Evolutionary conservation across 2,888 invertebrate species (phyloP).

Genomic region (Morpho deidamia): DNA sequence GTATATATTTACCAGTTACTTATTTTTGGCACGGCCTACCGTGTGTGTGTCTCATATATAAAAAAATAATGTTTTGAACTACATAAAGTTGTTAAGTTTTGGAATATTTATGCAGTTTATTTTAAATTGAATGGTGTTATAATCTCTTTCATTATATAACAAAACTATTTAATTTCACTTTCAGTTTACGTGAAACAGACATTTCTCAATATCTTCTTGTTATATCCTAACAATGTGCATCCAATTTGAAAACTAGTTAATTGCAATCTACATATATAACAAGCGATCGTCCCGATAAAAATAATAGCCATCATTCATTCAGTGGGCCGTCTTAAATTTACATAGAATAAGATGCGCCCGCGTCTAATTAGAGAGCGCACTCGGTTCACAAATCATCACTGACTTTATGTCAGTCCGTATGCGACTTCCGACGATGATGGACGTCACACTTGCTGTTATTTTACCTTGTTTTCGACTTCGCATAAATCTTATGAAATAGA

Average conservation of each 20-base stretch:
- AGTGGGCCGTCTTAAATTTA: conserved; percentile 45
- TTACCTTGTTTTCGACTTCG: conserved; percentile 20
- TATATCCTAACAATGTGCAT: conserved; percentile 5
- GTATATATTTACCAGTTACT: no score
- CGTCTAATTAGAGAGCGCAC: conserved; percentile 58
- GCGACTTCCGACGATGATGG: conserved; percentile 28
- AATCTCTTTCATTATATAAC: no score
- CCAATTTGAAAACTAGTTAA: conserved; percentile 7
- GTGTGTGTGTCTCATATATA: no score
- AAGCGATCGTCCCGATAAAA: conserved; percentile 25
- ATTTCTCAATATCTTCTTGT: not conserved
- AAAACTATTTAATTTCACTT: no score
- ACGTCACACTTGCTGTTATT: conserved; percentile 21
- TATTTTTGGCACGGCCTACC: no score
- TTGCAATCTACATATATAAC: conserved; percentile 17
- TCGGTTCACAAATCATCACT: conserved; percentile 55
- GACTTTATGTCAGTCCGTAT: conserved; percentile 42
- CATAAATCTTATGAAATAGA: conserved; percentile 21
- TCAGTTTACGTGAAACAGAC: no score
- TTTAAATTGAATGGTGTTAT: no score
- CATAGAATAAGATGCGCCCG: conserved; percentile 61
- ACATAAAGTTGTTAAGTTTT: no score
- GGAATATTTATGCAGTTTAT: no score
- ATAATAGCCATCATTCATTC: conserved; percentile 30
- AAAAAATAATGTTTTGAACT: no score